Evolutionary conservation across 2,113 vertebrate species (phyloP), one percentile per base, ranked within the genome.

Genomic region (Nyctibius bracteatus): DNA sequence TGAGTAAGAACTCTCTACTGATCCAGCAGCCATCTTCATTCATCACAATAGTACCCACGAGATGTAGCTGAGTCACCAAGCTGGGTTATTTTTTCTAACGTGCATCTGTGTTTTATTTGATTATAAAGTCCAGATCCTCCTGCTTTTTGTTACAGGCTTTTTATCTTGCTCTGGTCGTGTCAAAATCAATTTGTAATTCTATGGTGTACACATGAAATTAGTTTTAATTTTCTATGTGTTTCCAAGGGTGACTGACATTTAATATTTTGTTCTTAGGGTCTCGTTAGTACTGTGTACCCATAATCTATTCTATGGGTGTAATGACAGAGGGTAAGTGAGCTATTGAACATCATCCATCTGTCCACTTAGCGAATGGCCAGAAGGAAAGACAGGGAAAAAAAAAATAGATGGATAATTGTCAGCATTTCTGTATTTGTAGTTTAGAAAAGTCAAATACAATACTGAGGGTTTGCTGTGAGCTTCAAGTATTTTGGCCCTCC

Each of bases 121-220:
- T 97, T 97, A 96, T 85, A 3, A 91, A 91, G 83, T 96, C 94
- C 96, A 97, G 96, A 96, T 81, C 88, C 95, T 95, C 54, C 95
- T 97, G 96, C 81, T 96, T 96, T 96, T 62, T 94, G 86, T 91
- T 94, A 82, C 41, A 91, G 66, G 49, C 92, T 96, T 97, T 96
- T 96, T 96, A 94, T 96, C 91, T 95, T 94, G 62, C 77, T 92
- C 81, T 85, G 78, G 61, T 89, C 3, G 74, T 75, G 92, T 96
- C 96, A 96, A 95, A 97, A 92, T 75, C 83, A 94, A 94, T 97
- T 96, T 96, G 86, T 85, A 88, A 65, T 94, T 94, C 91, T 72
- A 52, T 92, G 83, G 86, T 94, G 39, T 94, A 89, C 81, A 73
- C 66, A 28, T 85, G 68, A 94, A 94, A 95, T 95, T 95, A 94